A percentile compares a stretch with the other conserved stretches of the same genome.
phyloP scores from a whole-genome alignment of 2,113 vertebrate genomes.

The Pavo muticus region DNA sequence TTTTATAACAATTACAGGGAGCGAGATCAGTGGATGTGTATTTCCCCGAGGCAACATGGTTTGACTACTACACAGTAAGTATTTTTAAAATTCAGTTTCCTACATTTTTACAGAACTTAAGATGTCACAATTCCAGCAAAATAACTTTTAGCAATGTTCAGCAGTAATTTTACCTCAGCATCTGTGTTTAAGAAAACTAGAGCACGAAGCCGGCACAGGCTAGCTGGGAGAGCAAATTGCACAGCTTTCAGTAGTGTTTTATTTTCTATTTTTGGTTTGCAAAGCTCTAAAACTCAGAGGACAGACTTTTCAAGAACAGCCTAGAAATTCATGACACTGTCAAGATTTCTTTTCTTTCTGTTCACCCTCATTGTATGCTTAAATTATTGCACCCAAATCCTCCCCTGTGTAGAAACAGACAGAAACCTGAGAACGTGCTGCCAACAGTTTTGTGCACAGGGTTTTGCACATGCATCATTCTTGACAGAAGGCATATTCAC shows the following conservation, averaged over 20 bases:
- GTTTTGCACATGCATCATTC: not conserved
- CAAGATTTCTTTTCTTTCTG: not conserved
- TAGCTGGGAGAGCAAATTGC: constrained; percentile 33
- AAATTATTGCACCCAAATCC: not conserved
- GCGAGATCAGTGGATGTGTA: constrained; percentile 67
- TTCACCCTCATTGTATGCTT: not conserved
- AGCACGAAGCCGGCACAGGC: not conserved
- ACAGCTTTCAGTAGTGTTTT: constrained; percentile 39
- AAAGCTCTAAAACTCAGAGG: not conserved
- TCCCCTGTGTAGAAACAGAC: not conserved
- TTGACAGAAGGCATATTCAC: not conserved
- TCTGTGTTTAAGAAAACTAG: constrained; percentile 22
- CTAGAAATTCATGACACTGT: not conserved
- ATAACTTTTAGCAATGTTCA: constrained; percentile 2
- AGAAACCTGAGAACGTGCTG: not conserved
- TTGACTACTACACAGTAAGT: constrained; percentile 65
- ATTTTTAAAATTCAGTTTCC: constrained; percentile 25
- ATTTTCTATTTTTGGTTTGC: constrained; percentile 25
- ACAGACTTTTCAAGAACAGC: not conserved
- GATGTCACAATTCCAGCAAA: not conserved
- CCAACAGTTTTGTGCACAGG: not conserved
- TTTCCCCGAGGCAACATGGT: constrained; percentile 73
- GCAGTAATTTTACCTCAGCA: not conserved
- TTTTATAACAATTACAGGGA: constrained; percentile 65
- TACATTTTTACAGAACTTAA: not conserved